Percentiles rank a stretch among this genome's conserved stretches.
phyloP scores from a whole-genome alignment of 2,888 invertebrate genomes.

The Chouioia cunea region DNA sequence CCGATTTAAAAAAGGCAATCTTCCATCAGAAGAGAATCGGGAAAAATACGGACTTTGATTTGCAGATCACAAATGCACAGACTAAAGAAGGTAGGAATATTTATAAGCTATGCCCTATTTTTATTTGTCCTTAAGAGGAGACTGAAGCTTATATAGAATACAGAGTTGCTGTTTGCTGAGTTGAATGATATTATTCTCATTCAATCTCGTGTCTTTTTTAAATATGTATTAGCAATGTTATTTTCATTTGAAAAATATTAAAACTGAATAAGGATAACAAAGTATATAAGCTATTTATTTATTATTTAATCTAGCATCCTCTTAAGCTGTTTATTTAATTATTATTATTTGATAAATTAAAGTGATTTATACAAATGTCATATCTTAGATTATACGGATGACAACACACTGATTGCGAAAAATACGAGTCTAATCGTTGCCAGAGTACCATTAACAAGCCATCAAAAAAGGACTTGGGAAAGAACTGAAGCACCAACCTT shows the following conservation, averaged over 20 bases:
- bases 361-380: background rate
- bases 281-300: no score
- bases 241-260: no score
- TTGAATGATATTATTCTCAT: no score
- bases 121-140: no score
- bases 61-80: constrained; percentile 96
- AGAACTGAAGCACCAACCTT: constrained; percentile 65
- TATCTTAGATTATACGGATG: constrained; percentile 88
- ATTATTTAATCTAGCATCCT: no score
- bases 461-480: constrained; percentile 85
- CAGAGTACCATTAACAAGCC: constrained; percentile 87
- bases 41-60: constrained; percentile 93
- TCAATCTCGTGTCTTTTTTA: no score
- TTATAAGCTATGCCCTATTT: no score
- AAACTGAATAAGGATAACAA: no score
- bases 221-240: no score
- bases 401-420: constrained; percentile 92
- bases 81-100: constrained; percentile 88
- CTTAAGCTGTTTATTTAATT: background rate
- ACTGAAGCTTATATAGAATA: no score
- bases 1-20: constrained; percentile 94
- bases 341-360: background rate
- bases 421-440: constrained; percentile 97
- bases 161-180: no score
- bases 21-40: constrained; percentile 95